Base-by-base conservation (phyloP, 2,797 vertebrate genomes). In the Alectoris magna region DNA sequence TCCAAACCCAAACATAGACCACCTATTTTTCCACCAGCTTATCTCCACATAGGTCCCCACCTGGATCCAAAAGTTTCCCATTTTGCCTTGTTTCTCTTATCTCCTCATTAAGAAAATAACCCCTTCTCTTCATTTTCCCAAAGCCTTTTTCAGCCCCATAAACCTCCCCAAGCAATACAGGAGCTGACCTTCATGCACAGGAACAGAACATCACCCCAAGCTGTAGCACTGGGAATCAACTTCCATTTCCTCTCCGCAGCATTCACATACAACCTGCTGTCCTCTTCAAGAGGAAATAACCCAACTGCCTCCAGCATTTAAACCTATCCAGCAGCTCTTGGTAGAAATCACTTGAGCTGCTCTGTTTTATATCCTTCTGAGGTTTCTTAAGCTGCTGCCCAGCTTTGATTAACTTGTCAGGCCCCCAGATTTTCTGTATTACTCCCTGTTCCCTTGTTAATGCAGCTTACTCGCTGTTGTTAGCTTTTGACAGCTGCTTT, bases 401-500 rank as follows among this genome's bases (percentile, higher is more conserved):
- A 81, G 70, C 67, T 91, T 66, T 81, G 76, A 87, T 78, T 85
- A 69, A 84, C 21, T 78, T 75, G 46, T 92, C 87, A 89, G 85
- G 63, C 29, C 73, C 59, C 67, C 62, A 23, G 60, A 55, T 67
- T 88, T 91, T 72, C 81, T 77, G 14, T 60, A 46, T 81, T 60
- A 55, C 31, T 88, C 87, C 56, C 68, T 27, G 49, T 73, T 68
- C 76, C 84, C 74, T 84, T 73, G 43, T 93, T 91, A 92, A 87
- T 34, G 11, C n/a, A 62, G 24, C 34, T 62, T 67, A 44, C 48
- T 70, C 22, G n/a, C 51, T 36, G 43, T 14, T 48, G 36, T 70
- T 84, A n/a, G 31, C 60, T 85, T 86, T 87, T 36, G 87, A 70
- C 77, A 93, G 88, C 76, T 95, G 68, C 67, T 94, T 80, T 93